These are phyloP conservation scores for Oeneis ivallda DNA, from an alignment of 2,888 invertebrate species.

Conservation along the genomic window DNA sequence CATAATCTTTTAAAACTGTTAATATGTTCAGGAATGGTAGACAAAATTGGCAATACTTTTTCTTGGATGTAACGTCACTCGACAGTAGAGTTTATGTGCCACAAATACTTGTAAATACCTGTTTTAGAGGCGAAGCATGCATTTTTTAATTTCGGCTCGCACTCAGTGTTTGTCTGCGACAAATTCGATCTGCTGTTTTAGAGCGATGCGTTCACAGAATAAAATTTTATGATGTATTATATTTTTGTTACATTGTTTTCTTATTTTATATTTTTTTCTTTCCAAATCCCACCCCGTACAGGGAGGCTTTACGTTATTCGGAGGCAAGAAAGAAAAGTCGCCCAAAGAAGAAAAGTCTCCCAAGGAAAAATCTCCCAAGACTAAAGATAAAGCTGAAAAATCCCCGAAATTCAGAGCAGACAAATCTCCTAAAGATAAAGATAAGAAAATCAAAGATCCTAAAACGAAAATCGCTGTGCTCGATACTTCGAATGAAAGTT, in stretches of 20 bases:
- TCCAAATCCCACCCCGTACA: constrained; percentile 59
- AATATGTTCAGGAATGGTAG: constrained; percentile 61
- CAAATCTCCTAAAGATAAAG: constrained; percentile 64
- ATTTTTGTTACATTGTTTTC: constrained; percentile 56
- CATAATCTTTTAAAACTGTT: constrained; percentile 26
- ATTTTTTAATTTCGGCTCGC: constrained; percentile 49
- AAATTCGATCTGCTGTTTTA: constrained; percentile 28
- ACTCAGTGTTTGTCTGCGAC: constrained; percentile 39
- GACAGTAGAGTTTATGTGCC: constrained; percentile 55
- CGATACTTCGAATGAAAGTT: constrained; percentile 74
- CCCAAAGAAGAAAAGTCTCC: constrained; percentile 65
- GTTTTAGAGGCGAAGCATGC: constrained; percentile 64
- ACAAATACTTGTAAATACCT: constrained; percentile 65
- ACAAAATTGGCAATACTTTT: constrained; percentile 31
- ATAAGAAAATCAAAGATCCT: constrained; percentile 74
- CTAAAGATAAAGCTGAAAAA: constrained; percentile 73
- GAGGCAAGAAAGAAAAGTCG: constrained; percentile 64
- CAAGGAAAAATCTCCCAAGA: constrained; percentile 63
- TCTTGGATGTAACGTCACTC: constrained; percentile 37
- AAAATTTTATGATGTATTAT: constrained; percentile 20
- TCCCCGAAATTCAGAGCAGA: constrained; percentile 57
- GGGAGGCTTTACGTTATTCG: constrained; percentile 74
- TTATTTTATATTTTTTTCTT: constrained; percentile 64
- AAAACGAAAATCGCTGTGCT: constrained; percentile 72
- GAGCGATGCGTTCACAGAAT: constrained; percentile 34